Evolutionary conservation across 2,797 vertebrate species (phyloP).

Genomic region (Notolabrus celidotus): DNA sequence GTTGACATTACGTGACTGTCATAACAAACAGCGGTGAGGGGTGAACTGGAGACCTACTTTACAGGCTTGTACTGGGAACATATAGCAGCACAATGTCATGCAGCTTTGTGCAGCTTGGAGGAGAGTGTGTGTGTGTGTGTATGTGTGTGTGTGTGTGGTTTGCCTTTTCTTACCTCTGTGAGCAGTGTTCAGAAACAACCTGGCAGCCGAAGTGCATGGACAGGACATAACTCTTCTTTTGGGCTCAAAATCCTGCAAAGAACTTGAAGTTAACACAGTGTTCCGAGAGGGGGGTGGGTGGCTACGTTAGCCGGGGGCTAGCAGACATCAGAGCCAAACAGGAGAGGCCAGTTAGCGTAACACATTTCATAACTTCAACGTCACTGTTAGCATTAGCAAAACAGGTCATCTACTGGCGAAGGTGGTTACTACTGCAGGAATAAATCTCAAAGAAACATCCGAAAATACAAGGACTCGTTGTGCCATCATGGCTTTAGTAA

Average conservation of each 20-base stretch:
- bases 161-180: constrained; percentile 78
- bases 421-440: neutral
- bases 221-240: constrained; percentile 79
- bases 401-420: constrained; percentile 17
- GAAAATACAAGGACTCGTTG: rapidly evolving
- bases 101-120: neutral
- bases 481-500: rapidly evolving
- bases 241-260: constrained; percentile 50
- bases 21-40: constrained; percentile 46
- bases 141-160: neutral
- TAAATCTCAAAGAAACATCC: neutral
- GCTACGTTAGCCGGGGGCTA: constrained; percentile 29
- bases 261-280: neutral
- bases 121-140: neutral
- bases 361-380: constrained; percentile 60
- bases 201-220: constrained; percentile 80
- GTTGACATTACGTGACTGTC: constrained; percentile 37
- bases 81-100: constrained; percentile 50
- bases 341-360: constrained; percentile 22
- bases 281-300: no score
- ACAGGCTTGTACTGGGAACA: neutral
- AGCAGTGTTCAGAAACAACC: constrained; percentile 78
- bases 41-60: constrained; percentile 45
- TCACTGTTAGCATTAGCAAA: constrained; percentile 70
- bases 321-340: constrained; percentile 9